Percentiles rank a stretch among this genome's conserved stretches.
These are phyloP conservation scores for Brenthis ino DNA, from an alignment of 2,888 invertebrate species.

Conservation along the genomic window DNA sequence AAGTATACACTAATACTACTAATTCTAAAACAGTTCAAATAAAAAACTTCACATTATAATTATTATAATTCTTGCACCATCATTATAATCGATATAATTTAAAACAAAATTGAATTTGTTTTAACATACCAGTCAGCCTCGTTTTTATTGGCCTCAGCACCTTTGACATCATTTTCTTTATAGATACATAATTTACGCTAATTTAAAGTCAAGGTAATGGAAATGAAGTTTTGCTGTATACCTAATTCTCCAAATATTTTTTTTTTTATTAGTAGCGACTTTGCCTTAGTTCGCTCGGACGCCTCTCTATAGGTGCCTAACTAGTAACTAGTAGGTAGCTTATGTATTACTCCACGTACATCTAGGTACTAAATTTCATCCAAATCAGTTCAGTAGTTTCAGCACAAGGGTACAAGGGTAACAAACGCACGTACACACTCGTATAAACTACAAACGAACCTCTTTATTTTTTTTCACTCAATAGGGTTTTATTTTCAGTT, in stretches of 20 bases:
- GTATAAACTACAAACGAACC: too few relatives aligned
- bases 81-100: constrained; percentile 10
- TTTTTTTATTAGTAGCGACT: neutral
- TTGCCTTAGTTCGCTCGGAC: neutral
- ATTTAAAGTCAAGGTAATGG: constrained; percentile 17
- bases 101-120: constrained; percentile 20
- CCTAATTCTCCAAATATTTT: neutral
- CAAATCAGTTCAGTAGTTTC: too few relatives aligned
- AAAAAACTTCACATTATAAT: neutral
- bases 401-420: too few relatives aligned
- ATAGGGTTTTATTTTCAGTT: too few relatives aligned
- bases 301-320: too few relatives aligned
- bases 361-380: too few relatives aligned
- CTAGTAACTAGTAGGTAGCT: too few relatives aligned
- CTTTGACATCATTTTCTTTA: constrained; percentile 34
- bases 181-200: constrained; percentile 21
- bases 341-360: too few relatives aligned
- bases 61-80: constrained; percentile 4
- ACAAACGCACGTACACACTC: too few relatives aligned
- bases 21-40: neutral
- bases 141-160: constrained; percentile 32
- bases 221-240: neutral
- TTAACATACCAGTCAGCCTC: constrained; percentile 33
- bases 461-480: too few relatives aligned
- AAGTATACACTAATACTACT: neutral